Percentiles rank a stretch among this genome's conserved stretches.
phyloP scores from a whole-genome alignment of 2,888 invertebrate genomes.

The Glaucopsyche alexis region DNA sequence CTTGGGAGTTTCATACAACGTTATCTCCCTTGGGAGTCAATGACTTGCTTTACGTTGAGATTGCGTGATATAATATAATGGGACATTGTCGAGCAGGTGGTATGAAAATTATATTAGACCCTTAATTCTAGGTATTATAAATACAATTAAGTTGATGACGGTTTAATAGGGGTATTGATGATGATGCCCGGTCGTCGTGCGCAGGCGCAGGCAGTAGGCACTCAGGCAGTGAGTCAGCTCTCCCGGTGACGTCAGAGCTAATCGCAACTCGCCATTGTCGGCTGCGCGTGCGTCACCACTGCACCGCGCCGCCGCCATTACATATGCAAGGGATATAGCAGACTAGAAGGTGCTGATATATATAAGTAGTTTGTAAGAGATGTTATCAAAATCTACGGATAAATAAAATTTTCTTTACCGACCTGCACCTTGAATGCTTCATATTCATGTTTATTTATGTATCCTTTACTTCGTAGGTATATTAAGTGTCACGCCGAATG shows the following conservation, averaged over 20 bases:
- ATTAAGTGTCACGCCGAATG: too few relatives aligned
- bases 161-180: not conserved
- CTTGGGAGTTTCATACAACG: too few relatives aligned
- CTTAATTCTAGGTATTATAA: too few relatives aligned
- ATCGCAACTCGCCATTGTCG: not conserved
- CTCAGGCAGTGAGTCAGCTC: not conserved
- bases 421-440: too few relatives aligned
- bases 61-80: too few relatives aligned
- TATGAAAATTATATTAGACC: too few relatives aligned
- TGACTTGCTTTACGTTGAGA: too few relatives aligned
- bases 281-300: not conserved
- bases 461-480: too few relatives aligned
- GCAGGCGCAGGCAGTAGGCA: conserved; percentile 5
- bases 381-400: not conserved
- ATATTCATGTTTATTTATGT: too few relatives aligned
- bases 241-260: conserved; percentile 4
- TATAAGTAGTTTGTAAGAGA: not conserved
- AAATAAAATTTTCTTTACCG: not conserved
- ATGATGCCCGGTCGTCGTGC: not conserved
- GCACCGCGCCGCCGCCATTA: not conserved
- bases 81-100: too few relatives aligned
- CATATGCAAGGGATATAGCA: not conserved
- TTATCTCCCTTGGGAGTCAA: too few relatives aligned
- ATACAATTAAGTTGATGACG: too few relatives aligned
- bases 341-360: not conserved